A percentile compares a stretch with the other conserved stretches of the same genome.
Conservation (phyloP, 2,113 vertebrate species). For the Macaca mulatta region DNA sequence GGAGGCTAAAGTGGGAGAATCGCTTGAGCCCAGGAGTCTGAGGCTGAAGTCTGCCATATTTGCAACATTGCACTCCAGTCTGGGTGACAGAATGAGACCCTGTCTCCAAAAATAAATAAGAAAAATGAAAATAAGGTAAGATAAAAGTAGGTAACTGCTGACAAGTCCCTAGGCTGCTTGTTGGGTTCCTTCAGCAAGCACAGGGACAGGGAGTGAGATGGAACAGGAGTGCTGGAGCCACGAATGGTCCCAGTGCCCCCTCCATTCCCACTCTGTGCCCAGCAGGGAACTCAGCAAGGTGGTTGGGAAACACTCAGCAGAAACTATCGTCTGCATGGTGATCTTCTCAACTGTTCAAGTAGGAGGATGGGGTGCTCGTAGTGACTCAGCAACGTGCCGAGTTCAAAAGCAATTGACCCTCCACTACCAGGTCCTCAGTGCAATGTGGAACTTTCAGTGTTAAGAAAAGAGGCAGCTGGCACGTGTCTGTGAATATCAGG, state of each 20-base stretch:
- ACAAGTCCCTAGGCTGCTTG: background rate
- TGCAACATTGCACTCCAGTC: no score
- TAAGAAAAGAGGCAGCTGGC: background rate
- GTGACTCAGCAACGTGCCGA: background rate
- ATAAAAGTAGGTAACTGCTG: background rate
- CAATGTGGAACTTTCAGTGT: background rate
- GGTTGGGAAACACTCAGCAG: background rate
- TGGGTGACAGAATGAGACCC: no score
- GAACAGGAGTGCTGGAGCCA: background rate
- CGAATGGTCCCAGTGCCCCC: background rate
- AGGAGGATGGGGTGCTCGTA: background rate
- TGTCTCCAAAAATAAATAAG: no score
- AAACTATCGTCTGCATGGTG: background rate
- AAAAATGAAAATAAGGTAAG: no score
- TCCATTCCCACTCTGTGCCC: background rate
- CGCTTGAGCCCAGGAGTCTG: no score
- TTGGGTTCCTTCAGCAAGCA: background rate
- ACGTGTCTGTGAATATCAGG: background rate
- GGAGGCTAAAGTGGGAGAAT: no score
- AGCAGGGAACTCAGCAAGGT: no score
- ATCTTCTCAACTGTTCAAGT: background rate
- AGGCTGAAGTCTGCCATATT: no score
- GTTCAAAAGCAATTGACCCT: background rate
- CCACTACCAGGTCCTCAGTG: background rate
- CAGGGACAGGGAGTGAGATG: no score